phyloP scores from a whole-genome alignment of 2,888 invertebrate genomes.

The Drosophila emarginata region DNA sequence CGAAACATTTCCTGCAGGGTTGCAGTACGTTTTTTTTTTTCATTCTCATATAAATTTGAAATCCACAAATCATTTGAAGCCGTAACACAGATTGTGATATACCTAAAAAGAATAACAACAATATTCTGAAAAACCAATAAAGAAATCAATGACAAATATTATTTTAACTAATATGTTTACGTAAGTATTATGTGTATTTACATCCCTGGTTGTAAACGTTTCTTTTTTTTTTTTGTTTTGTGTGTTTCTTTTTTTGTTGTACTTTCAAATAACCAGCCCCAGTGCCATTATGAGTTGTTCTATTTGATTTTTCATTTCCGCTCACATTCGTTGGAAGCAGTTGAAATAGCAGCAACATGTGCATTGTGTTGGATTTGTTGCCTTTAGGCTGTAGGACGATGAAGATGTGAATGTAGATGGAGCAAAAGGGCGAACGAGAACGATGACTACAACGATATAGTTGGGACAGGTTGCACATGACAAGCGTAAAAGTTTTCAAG shows the following conservation, averaged over 20 bases:
- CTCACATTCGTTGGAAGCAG: constrained; percentile 37
- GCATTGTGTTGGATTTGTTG: constrained; percentile 70
- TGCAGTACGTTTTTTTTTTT: background rate
- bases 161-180: background rate
- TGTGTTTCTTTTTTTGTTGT: too few species aligned
- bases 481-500: constrained; percentile 69
- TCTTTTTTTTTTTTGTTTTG: background rate
- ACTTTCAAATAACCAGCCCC: constrained; percentile 8
- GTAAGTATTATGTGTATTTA: background rate
- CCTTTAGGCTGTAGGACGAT: constrained; percentile 61
- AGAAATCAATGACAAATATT: background rate
- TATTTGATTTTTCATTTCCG: constrained; percentile 72
- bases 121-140: too few species aligned
- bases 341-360: constrained; percentile 49
- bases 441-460: constrained; percentile 43
- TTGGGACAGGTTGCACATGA: constrained; percentile 73
- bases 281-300: constrained; percentile 64
- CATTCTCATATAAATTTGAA: background rate
- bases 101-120: too few species aligned
- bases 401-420: constrained; percentile 29
- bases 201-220: constrained; percentile 22
- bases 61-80: background rate
- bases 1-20: background rate
- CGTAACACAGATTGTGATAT: background rate
- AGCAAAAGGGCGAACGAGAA: constrained; percentile 11